A percentile compares a stretch with the other conserved stretches of the same genome.
Conservation (phyloP, 2,888 invertebrate species). For the Microplitis manilae region DNA sequence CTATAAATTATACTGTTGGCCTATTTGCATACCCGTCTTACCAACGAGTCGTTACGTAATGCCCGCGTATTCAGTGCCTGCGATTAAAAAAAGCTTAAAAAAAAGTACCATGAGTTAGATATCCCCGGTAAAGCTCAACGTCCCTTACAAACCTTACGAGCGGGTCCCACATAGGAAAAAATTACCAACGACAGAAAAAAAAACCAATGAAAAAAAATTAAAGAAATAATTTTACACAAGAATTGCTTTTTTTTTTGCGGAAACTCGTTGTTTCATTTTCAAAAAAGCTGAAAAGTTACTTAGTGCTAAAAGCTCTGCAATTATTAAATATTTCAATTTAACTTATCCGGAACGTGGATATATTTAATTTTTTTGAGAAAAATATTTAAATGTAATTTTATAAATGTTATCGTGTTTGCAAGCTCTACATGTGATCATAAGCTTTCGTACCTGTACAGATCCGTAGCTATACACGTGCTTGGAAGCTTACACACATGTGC, state of each 20-base stretch:
- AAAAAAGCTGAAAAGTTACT: slow-evolving; percentile 3
- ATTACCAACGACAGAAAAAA: not conserved
- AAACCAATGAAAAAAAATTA: not conserved
- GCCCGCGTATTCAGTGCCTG: slow-evolving; percentile 53
- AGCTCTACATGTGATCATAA: not conserved
- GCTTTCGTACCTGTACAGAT: not conserved
- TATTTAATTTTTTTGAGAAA: no score
- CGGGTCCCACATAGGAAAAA: slow-evolving; percentile 14
- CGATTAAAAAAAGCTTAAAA: slow-evolving; percentile 46
- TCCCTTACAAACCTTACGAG: slow-evolving; percentile 22
- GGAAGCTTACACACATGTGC: not conserved
- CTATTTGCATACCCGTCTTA: slow-evolving; percentile 62
- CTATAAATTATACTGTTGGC: slow-evolving; percentile 68
- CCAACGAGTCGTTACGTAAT: slow-evolving; percentile 45
- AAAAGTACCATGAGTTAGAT: not conserved
- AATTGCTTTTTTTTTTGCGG: not conserved
- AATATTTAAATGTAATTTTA: no score
- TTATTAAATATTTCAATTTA: no score
- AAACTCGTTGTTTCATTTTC: not conserved
- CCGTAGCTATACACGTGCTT: not conserved
- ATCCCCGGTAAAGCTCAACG: not conserved
- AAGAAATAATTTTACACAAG: slow-evolving; percentile 15
- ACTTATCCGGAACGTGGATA: no score
- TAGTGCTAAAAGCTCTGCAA: slow-evolving; percentile 4
- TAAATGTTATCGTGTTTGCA: not conserved